phyloP scores from a whole-genome alignment of 2,113 vertebrate genomes.

The Mustela lutreola region DNA sequence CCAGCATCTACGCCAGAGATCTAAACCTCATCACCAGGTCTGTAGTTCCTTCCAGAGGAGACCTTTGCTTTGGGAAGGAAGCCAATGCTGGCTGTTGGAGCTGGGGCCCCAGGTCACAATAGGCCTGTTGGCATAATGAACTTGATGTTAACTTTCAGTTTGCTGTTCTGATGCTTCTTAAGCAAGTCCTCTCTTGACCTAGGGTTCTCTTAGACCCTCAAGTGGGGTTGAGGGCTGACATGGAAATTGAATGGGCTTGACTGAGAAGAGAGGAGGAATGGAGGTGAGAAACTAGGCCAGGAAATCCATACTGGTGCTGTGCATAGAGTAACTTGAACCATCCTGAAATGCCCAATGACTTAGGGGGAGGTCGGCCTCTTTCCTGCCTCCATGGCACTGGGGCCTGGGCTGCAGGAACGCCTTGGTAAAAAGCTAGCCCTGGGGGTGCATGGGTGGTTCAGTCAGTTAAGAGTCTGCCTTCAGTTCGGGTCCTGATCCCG shows the following conservation, averaged over 20 bases:
- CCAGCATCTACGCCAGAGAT: neutral
- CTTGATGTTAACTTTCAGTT: neutral
- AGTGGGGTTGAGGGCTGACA: neutral
- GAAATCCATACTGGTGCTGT: fast-evolving
- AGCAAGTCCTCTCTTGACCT: neutral
- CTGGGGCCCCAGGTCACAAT: neutral
- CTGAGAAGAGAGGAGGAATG: neutral
- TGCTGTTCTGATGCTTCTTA: neutral
- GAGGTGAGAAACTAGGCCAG: neutral
- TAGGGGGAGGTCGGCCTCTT: neutral
- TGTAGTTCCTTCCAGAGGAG: neutral
- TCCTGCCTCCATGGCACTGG: neutral
- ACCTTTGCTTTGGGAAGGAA: neutral
- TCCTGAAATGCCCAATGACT: neutral
- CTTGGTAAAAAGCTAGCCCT: neutral
- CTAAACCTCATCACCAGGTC: no score
- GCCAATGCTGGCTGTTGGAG: neutral
- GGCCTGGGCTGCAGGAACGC: neutral
- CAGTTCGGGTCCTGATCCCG: neutral
- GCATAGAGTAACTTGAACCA: neutral
- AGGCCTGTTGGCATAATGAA: neutral
- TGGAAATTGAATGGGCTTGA: neutral
- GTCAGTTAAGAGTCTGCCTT: neutral
- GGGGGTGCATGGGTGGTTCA: neutral
- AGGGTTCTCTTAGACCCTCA: neutral